These are phyloP conservation scores for Battus philenor DNA, from an alignment of 1,140 invertebrate genomes.

Conservation along the genomic window DNA sequence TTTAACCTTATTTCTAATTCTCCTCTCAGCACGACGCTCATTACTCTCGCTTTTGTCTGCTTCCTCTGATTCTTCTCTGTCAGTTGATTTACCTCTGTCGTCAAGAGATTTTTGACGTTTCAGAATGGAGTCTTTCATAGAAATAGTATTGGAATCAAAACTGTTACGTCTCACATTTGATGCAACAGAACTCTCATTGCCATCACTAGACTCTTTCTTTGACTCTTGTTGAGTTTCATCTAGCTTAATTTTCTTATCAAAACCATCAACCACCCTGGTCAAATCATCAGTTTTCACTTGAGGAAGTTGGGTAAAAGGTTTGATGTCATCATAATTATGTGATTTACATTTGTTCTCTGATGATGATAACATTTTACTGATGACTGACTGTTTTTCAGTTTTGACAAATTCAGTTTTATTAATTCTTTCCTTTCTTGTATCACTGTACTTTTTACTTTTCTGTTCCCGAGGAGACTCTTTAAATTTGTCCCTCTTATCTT, in stretches of 20 bases:
- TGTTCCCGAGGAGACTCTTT: conserved; percentile 61
- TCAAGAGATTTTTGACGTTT: conserved; percentile 78
- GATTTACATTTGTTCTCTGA: conserved; percentile 50
- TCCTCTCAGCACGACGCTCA: conserved; percentile 78
- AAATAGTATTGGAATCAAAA: conserved; percentile 72
- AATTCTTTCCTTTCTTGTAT: conserved; percentile 65
- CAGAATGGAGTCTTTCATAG: conserved; percentile 53
- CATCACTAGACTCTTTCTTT: conserved; percentile 29
- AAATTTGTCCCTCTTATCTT: conserved; percentile 56
- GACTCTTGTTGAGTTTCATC: conserved; percentile 34
- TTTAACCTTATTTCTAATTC: conserved; percentile 84
- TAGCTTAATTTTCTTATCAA: conserved; percentile 57
- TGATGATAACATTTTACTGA: conserved; percentile 55
- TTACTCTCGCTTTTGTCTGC: conserved; percentile 75
- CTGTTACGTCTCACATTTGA: conserved; percentile 75
- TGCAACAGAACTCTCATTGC: conserved; percentile 19
- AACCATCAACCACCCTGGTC: conserved; percentile 63
- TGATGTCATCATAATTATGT: conserved; percentile 67
- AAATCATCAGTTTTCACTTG: conserved; percentile 70
- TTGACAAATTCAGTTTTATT: conserved; percentile 47
- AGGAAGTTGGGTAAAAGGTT: conserved; percentile 70
- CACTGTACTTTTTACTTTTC: conserved; percentile 72
- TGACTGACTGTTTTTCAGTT: conserved; percentile 51
- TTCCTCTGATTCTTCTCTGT: conserved; percentile 75
- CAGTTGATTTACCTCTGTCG: conserved; percentile 69